phyloP scores from a whole-genome alignment of 2,797 vertebrate genomes.

The Dendrocincla fuliginosa region DNA sequence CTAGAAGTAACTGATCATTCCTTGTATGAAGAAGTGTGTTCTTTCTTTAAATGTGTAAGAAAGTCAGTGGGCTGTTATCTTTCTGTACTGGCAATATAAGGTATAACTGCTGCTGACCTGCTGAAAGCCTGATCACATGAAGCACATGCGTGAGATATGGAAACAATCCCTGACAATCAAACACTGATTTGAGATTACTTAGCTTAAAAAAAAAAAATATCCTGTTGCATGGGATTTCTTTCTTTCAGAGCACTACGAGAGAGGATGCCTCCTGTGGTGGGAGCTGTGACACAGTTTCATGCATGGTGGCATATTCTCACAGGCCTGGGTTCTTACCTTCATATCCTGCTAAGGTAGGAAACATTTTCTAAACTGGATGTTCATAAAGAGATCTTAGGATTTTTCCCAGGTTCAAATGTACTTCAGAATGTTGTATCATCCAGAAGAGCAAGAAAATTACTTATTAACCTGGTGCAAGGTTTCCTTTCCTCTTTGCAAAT shows the following conservation, averaged over 20 bases:
- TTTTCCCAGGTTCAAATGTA: background rate
- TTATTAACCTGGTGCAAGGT: background rate
- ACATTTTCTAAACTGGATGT: background rate
- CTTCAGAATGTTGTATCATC: background rate
- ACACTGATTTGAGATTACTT: background rate
- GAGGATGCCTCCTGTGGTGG: constrained; percentile 84
- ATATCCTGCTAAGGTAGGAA: constrained; percentile 93
- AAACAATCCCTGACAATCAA: background rate
- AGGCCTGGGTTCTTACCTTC: constrained; percentile 95
- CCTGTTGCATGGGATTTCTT: background rate
- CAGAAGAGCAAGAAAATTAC: background rate
- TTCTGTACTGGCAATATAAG: background rate
- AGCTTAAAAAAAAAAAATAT: background rate
- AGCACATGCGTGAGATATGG: fast-evolving
- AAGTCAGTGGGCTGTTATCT: background rate
- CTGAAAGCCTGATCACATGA: background rate
- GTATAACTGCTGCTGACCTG: background rate
- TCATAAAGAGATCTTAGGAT: background rate
- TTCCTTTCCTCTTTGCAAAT: background rate
- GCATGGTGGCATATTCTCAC: constrained; percentile 99
- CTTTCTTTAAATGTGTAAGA: background rate
- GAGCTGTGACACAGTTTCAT: constrained; percentile 93
- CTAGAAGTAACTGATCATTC: background rate
- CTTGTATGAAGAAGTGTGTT: background rate
- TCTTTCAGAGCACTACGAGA: constrained; percentile 83